These are phyloP conservation scores for Brachyrhaphis roseni DNA, from an alignment of 2,797 vertebrate genomes.

Conservation along the genomic window DNA sequence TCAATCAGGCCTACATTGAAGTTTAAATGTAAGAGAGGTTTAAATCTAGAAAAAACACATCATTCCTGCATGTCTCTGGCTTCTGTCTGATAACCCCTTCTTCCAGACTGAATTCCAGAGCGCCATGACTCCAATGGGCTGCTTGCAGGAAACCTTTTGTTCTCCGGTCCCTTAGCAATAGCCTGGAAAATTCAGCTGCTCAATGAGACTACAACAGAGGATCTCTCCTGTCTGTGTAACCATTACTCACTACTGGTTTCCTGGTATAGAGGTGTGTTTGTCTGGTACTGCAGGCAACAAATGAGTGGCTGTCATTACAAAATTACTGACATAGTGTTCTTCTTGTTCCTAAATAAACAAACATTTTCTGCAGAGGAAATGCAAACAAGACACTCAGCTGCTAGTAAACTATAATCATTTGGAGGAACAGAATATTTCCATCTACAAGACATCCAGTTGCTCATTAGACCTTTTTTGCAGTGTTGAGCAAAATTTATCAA, in stretches of 20 bases:
- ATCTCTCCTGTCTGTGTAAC: slow-evolving; percentile 71
- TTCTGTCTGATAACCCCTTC: slow-evolving; percentile 39
- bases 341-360: slow-evolving; percentile 25
- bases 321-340: slow-evolving; percentile 32
- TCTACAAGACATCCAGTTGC: slow-evolving; percentile 20
- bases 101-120: slow-evolving; percentile 31
- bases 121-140: slow-evolving; percentile 45
- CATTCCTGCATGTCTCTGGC: slow-evolving; percentile 28
- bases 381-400: background rate
- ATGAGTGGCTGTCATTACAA: slow-evolving; percentile 68
- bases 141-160: slow-evolving; percentile 76
- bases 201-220: slow-evolving; percentile 62
- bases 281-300: slow-evolving; percentile 56
- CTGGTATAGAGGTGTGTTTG: slow-evolving; percentile 53
- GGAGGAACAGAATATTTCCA: background rate
- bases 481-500: slow-evolving; percentile 40
- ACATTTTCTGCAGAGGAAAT: slow-evolving; percentile 8
- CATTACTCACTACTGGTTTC: slow-evolving; percentile 61
- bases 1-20: background rate
- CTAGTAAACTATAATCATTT: background rate
- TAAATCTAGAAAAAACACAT: slow-evolving; percentile 5
- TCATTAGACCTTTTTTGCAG: slow-evolving; percentile 28
- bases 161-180: slow-evolving; percentile 70
- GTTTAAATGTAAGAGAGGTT: background rate
- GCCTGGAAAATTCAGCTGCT: slow-evolving; percentile 65